Percentiles rank a stretch among this genome's conserved stretches.
Conservation (phyloP, 2,113 vertebrate species). For the Triplophysa tibetana region DNA sequence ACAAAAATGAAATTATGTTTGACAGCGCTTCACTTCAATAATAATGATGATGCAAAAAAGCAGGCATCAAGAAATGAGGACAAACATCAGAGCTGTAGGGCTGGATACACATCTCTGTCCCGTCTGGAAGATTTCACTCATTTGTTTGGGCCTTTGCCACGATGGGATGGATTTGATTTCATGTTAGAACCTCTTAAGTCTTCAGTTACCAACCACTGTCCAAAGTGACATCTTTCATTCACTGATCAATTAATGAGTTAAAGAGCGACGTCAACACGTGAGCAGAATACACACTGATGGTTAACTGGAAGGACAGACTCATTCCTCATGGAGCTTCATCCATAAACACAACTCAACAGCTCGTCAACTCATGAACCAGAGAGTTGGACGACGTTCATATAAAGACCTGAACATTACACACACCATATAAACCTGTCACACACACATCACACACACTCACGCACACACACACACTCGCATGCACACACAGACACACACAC, state of each 20-base stretch:
- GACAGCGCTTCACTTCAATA: too few species aligned
- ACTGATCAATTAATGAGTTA: conserved; percentile 46
- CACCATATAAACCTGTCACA: too few species aligned
- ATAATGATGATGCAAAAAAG: too few species aligned
- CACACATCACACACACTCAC: too few species aligned
- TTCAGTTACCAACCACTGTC: conserved; percentile 29
- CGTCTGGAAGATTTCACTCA: not conserved
- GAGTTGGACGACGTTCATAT: not conserved
- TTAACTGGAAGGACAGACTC: conserved; percentile 26
- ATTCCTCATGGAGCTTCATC: conserved; percentile 1
- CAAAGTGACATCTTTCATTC: conserved; percentile 24
- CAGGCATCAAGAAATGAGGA: not conserved
- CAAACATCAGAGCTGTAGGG: not conserved
- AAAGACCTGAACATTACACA: too few species aligned
- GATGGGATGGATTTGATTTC: not conserved
- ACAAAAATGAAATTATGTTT: too few species aligned
- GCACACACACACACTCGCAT: too few species aligned
- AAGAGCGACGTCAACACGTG: conserved; percentile 42
- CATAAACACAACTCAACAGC: conserved; percentile 28
- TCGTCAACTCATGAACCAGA: conserved; percentile 19
- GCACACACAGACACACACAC: too few species aligned
- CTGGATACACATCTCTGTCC: not conserved
- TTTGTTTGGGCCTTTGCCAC: not conserved
- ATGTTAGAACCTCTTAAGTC: not conserved
- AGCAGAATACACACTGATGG: conserved; percentile 39